Base-by-base conservation (phyloP, 2,113 vertebrate species). In the Boleophthalmus pectinirostris region DNA sequence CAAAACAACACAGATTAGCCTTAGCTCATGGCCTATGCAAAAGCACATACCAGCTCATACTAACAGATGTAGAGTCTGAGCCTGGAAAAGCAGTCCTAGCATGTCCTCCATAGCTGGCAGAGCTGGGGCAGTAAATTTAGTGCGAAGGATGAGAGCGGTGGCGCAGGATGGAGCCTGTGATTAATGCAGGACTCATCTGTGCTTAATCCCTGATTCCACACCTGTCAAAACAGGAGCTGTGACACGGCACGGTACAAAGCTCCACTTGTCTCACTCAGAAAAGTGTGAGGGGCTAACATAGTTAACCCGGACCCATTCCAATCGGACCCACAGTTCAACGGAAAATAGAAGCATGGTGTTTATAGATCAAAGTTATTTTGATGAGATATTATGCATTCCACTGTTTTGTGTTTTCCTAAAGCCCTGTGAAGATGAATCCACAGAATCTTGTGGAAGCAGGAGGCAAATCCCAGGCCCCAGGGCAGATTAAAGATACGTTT, bases 141-240 rank as follows among this genome's bases (percentile, higher is more conserved):
- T 75, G 47, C 15, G 70, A 66, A 75, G 72, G 75, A 86, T 85
- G 79, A 82, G 78, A 73, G 74, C n/a, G 46, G 75, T 83, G 75
- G 69, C 73, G 51, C 66, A 72, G 82, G 71, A 85, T 74, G 78
- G 82, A 78, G 72, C 82, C 69, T 83, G 68, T 82, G 79, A 88
- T 87, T 89, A 90, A 90, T 88, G 78, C 77, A 80, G 58, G 80
- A 77, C 75, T 87, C 84, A 86, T 88, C 80, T 78, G 74, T 77
- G 23, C 73, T 69, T 90, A 90, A 90, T 90, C 89, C 85, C 83
- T 9, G 65, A 77, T 90, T 89, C 81, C 75, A 87, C 83, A 88
- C 89, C 90, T 92, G 88, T 92, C 91, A 91, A 89, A 91, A 91
- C 85, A 90, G 78, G 75, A 89, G 83, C 69, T 78, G 84, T 85